Evolutionary conservation across 2,888 invertebrate genomes (phyloP), one percentile per base, ranked within the genome.

Genomic region (Drosophila bunnanda): DNA sequence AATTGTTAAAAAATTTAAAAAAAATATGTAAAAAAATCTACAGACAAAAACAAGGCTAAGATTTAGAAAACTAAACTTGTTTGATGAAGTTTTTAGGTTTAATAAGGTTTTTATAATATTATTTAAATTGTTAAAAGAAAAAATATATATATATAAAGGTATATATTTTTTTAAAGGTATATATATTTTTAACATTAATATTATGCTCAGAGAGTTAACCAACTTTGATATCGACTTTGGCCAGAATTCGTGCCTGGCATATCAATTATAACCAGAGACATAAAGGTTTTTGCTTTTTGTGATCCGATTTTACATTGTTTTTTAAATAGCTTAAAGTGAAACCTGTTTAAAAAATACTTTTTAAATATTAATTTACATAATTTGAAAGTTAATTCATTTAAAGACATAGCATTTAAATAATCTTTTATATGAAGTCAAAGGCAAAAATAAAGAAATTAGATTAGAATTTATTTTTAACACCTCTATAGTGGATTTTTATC

Each of bases 171-270:
- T n/a, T n/a, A n/a, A n/a, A n/a, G n/a, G n/a, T n/a, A n/a, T n/a
- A n/a, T n/a, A n/a, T n/a, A n/a, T n/a, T n/a, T n/a, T n/a, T n/a
- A n/a, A n/a, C n/a, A n/a, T n/a, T n/a, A 32, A 50, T 15, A 30
- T 32, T 7, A 39, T 32, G 6, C 25, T 20, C n/a, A 22, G 15
- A 62, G 46, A 62, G 64, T 46, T 62, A 62, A 32, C 62, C 62
- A 62, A 62, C 38, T 62, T 64, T 46, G 64, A n/a, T 13, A 46
- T 39, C 58, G 60, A 34, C 58, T 60, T 60, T 60, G 60, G 30
- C 44, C 30, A 43, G 22, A 3, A 34, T 17, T 15, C 59, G 60
- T 58, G 60, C 10, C 25, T 17, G 25, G 60, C 32, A 32, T 58
- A 17, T 25, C 3, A 46, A 59, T 30, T 39, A 30, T 22, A 52